Percentiles rank a stretch among this genome's conserved stretches.
Conservation (phyloP, 2,113 vertebrate species). For the Vulpes vulpes region DNA sequence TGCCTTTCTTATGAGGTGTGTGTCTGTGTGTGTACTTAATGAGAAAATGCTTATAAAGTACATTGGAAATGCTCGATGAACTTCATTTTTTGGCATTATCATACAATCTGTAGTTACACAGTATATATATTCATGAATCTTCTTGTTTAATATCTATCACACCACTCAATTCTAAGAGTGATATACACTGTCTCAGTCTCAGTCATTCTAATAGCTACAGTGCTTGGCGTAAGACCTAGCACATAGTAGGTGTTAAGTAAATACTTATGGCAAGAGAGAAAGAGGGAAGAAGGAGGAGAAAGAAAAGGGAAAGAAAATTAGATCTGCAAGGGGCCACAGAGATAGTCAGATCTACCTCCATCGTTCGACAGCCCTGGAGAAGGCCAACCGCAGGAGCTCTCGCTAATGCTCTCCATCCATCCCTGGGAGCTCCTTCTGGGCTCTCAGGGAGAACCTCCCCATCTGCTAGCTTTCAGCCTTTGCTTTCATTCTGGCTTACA, state of each 20-base stretch:
- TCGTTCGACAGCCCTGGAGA: neutral
- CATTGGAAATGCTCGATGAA: neutral
- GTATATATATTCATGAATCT: neutral
- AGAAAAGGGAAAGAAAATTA: neutral
- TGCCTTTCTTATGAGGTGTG: neutral
- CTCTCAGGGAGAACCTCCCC: neutral
- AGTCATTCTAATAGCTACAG: neutral
- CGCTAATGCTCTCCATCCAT: neutral
- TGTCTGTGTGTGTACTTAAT: neutral
- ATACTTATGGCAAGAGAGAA: neutral
- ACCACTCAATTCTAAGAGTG: neutral
- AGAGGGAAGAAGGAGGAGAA: neutral
- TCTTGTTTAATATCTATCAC: neutral
- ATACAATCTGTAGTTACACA: neutral
- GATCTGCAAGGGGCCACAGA: neutral
- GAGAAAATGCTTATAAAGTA: neutral
- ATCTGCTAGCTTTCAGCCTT: neutral
- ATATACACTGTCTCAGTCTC: neutral
- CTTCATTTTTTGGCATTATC: neutral
- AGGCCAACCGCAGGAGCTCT: neutral
- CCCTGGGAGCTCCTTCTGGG: neutral
- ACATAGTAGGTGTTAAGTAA: neutral
- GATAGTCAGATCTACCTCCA: neutral
- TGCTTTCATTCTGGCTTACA: neutral
- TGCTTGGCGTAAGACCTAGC: neutral